Base-by-base conservation (phyloP, 2,888 invertebrate species). In the Ctena decussata region DNA sequence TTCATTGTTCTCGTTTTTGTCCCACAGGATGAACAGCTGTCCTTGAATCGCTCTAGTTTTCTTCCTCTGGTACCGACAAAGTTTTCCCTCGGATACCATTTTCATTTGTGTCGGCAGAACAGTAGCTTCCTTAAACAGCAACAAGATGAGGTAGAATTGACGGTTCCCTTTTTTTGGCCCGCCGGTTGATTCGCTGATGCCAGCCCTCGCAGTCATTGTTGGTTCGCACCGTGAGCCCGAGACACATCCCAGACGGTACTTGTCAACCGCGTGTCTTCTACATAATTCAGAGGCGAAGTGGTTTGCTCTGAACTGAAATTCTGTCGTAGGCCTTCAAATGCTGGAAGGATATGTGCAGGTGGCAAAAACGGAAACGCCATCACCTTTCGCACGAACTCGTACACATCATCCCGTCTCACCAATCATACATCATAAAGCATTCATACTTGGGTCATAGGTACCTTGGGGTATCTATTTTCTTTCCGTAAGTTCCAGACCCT, bases 201-300 rank as follows among this genome's bases (percentile, higher is more conserved):
- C 73, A 73, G 0, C 73, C 73, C 49, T 73, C 73, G 12, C 44
- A 44, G 24, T 73, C 73, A 15, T 73, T 73, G 46, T 73, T 73
- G 6, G 60, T 60, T 30, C 60, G 8, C 3, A 60, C 30, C 27
- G 60, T 24, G 5, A 6, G 24, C 6, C 30, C 30, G 30, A 30
- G 21, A n/a, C 8, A 6, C 5, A 6, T 27, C 60, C 60, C 60
- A 60, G 18, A 60, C 60, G 18, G 60, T 11, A 30, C 60, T 60
- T 30, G 24, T 30, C 30, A 60, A 27, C 60, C 60, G 27, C 6
- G 60, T 60, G 3, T 60, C 27, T 8, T 53, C 53, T 11, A 53
- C 21, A n/a, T 53, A 53, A 15, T 8, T 21, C 21, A 53, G n/a
- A n/a, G n/a, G n/a, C 18, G 53, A 8, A 12, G 53, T 18, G 15